Base-by-base conservation (phyloP, 2,113 vertebrate genomes). In the Poeciliopsis turrubarensis region DNA sequence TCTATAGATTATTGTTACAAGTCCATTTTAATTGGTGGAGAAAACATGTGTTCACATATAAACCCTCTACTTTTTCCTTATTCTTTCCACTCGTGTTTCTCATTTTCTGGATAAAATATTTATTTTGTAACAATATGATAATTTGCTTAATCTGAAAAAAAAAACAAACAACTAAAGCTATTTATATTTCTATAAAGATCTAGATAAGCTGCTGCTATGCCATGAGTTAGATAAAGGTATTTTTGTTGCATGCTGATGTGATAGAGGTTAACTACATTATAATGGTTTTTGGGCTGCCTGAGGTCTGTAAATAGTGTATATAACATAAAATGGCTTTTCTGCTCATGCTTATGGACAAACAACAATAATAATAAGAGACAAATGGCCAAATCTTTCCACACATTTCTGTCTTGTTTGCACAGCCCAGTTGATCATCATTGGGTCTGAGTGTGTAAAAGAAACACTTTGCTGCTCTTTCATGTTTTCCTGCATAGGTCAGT, bases 181-280 rank as follows among this genome's bases (percentile, higher is more conserved):
- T 90, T 79, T 90, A 88, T 92, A 92, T 92, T 88, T 85, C 71
- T 87, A 87, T 75, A 86, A 19, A 60, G n/a, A 41, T n/a, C 9
- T 66, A 2, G 7, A 9, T 68, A 65, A 82, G 74, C 71, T 77
- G 73, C 67, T 82, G 62, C 57, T 76, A 70, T 82, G 64, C n/a
- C 0, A 12, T 80, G 26, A 39, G 65, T 69, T 78, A 57, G 3
- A 44, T 60, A 64, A 61, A 68, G 47, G 3, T 73, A 61, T 79
- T 84, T 82, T 75, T 84, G 79, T 82, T 92, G 68, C 74, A 80
- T 80, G 67, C 41, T 76, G 79, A 69, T 82, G 74, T 65, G 66
- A 67, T 37, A 9, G 51, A 78, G 17, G 44, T 47, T 19, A 47
- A 47, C 19, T 47, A 77, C 14, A 60, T 30, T 47, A 51, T n/a